A percentile compares a stretch with the other conserved stretches of the same genome.
Evolutionary conservation across 1,140 invertebrate species (phyloP).

Genomic region (Aleiodes sp.): DNA sequence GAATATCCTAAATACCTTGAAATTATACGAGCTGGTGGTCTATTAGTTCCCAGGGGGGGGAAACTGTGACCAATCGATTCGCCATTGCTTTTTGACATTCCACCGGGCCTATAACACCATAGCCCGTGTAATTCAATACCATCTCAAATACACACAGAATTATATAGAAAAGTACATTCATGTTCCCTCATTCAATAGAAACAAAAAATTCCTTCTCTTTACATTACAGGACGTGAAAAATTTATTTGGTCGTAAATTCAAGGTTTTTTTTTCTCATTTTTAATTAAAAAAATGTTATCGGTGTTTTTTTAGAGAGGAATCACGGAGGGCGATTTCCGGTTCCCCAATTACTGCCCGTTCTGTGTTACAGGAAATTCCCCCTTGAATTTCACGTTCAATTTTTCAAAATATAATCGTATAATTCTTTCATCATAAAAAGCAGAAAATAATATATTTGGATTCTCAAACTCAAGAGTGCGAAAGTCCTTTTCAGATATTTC

Average conservation of each 20-base stretch:
- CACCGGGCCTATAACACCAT: conserved; percentile 19
- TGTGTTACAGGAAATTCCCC: conserved; percentile 31
- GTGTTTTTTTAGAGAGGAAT: conserved; percentile 12
- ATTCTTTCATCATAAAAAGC: conserved; percentile 32
- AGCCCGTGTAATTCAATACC: conserved; percentile 14
- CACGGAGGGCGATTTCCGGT: conserved; percentile 22
- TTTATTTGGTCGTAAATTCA: conserved; percentile 17
- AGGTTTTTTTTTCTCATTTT: conserved; percentile 7
- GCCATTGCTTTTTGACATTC: conserved; percentile 44
- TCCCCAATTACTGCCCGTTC: neutral
- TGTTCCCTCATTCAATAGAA: conserved; percentile 3
- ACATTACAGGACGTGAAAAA: neutral
- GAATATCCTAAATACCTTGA: conserved; percentile 61
- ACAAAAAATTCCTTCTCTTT: conserved; percentile 5
- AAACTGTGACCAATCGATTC: conserved; percentile 56
- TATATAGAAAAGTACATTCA: neutral
- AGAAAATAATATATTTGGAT: conserved; percentile 18
- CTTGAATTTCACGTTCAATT: conserved; percentile 35
- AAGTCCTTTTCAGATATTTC: conserved; percentile 57
- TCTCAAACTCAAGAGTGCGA: conserved; percentile 59
- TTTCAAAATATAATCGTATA: conserved; percentile 35
- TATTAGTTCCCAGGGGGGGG: conserved; percentile 32
- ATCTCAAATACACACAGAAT: neutral
- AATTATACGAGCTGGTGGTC: conserved; percentile 54
- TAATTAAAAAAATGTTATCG: conserved; percentile 18